A percentile compares a stretch with the other conserved stretches of the same genome.
Evolutionary conservation across 2,888 invertebrate species (phyloP).

Genomic region (Drosophila neonasuta): DNA sequence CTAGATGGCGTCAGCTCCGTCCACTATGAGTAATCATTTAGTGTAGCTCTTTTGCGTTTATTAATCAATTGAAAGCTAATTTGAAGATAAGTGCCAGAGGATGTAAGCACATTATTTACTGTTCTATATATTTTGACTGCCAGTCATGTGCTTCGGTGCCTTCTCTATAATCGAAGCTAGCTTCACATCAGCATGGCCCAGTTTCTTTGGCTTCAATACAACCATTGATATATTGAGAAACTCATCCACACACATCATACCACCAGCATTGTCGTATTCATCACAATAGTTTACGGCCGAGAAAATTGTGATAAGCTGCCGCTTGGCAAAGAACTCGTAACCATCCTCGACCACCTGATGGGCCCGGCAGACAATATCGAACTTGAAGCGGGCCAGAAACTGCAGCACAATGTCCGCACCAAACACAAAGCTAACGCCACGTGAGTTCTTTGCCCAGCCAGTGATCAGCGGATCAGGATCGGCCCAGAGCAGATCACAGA

Average conservation of each 20-base stretch:
- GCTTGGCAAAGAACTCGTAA: slow-evolving; percentile 98
- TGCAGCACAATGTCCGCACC: slow-evolving; percentile 99
- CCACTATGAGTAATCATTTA: too few relatives aligned
- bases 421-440: slow-evolving; percentile 99
- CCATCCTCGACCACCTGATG: slow-evolving; percentile 99
- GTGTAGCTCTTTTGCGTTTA: too few relatives aligned
- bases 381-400: slow-evolving; percentile 85
- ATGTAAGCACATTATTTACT: too few relatives aligned
- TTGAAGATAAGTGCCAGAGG: too few relatives aligned
- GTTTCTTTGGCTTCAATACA: slow-evolving; percentile 36
- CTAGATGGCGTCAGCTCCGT: background rate
- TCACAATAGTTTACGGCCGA: slow-evolving; percentile 97
- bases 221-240: slow-evolving; percentile 26
- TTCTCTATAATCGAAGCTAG: background rate
- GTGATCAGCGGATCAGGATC: slow-evolving; percentile 97
- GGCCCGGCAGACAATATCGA: slow-evolving; percentile 98
- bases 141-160: background rate
- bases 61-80: too few relatives aligned
- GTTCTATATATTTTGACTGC: too few relatives aligned
- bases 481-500: slow-evolving; percentile 98
- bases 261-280: slow-evolving; percentile 92
- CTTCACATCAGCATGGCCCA: background rate
- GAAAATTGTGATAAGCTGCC: slow-evolving; percentile 95
- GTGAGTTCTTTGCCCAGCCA: slow-evolving; percentile 99
- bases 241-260: slow-evolving; percentile 87